These are phyloP conservation scores for Speoplatyrhinus poulsoni DNA, from an alignment of 2,113 vertebrate genomes.

Conservation along the genomic window DNA sequence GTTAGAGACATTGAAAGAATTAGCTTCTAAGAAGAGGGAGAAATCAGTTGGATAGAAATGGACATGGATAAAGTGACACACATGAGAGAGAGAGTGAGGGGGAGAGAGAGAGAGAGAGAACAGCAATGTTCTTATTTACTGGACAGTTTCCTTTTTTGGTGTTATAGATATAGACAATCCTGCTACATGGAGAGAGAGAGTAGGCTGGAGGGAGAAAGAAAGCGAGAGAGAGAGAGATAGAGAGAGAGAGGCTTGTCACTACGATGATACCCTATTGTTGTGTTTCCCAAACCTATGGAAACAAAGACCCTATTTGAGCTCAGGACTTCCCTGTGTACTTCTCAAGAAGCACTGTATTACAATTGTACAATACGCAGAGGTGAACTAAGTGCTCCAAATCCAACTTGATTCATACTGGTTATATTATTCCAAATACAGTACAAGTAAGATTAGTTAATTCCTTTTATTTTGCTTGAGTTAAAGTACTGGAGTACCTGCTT, in stretches of 20 bases:
- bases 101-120: constrained; percentile 10
- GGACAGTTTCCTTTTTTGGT: constrained; percentile 74
- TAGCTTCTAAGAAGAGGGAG: too few species aligned
- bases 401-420: background rate
- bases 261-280: background rate
- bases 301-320: too few species aligned
- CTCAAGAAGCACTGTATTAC: too few species aligned
- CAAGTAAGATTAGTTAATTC: too few species aligned
- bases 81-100: background rate
- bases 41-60: background rate
- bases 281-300: too few species aligned
- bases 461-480: too few species aligned
- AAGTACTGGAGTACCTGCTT: too few species aligned
- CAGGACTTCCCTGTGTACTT: too few species aligned
- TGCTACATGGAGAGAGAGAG: constrained; percentile 1
- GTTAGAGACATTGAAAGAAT: background rate
- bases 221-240: background rate
- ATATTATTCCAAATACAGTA: background rate
- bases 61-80: background rate
- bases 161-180: constrained; percentile 22
- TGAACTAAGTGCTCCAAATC: background rate
- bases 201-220: background rate
- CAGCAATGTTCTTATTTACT: constrained; percentile 57
- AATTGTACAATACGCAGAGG: background rate
- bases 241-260: background rate